Evolutionary conservation across 2,888 invertebrate genomes (phyloP), one percentile per base, ranked within the genome.

Genomic region (Luffia ferchaultella): DNA sequence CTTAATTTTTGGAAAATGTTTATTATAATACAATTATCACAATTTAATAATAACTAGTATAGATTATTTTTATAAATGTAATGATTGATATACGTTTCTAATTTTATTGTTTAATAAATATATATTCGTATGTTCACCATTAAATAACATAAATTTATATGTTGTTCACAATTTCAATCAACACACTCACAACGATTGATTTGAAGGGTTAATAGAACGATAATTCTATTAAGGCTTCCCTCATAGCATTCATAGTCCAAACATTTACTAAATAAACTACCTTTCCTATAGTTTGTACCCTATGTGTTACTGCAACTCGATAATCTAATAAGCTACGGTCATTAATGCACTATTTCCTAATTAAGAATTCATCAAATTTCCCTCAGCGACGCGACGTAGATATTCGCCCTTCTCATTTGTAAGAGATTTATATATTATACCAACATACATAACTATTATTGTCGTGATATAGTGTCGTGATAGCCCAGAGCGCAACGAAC

Each of bases 341-440:
- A 61, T 66, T 61, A 68, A 75, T 73, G 70, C 75, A 80, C 83
- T 82, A 83, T 83, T 83, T 83, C 83, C 83, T 80, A 69, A 78
- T 82, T 70, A 73, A 61, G 65, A 65, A 67, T 61, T 63, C 60
- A 60, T 41, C 46, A 30, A 9, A 41, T 42, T 45, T 42, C n/a
- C 42, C 18, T 17, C 19, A 16, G 16, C n/a, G 44, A 19, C n/a
- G 5, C 16, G 20, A 19, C 12, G 18, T 43, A 20, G n/a, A 42
- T 20, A 20, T 19, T 16, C 15, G 20, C 7, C 42, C 20, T 17
- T 20, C 40, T 40, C 2, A 20, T 46, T 16, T 20, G 20, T 18
- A 50, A 17, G 30, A 30, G 30, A 30, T 30, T 30, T 30, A 12
- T 7, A 30, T 30, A 30, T 30, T n/a, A n/a, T n/a, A n/a, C n/a